Evolutionary conservation across 35 echinoderm and acorn worm species (phyloP), one percentile per base, ranked within the genome.

Genomic region (Eucidaris tribuloides): DNA sequence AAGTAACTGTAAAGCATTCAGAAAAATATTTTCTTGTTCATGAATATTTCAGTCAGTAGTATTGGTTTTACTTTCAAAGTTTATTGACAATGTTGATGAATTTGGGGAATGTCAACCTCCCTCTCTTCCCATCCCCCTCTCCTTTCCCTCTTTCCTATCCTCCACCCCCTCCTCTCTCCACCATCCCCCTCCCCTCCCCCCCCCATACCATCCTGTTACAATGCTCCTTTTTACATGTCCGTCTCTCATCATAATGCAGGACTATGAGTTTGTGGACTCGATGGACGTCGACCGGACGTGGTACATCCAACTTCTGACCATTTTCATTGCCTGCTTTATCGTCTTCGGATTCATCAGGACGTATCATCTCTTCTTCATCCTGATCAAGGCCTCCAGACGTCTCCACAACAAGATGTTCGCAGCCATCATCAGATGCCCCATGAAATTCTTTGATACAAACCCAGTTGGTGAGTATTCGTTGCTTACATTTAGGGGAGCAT

Each of bases 371-470:
- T 92, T 89, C 65, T 32, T 61, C 58, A 81, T 97, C 30, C 62
- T 83, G 32, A 70, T 97, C 52, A 89, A 59, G n/a, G 76, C 94
- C 35, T 81, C 94, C 56, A 81, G 84, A 43, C 70, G 46, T 34
- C 89, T 97, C 20, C 94, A 97, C 59, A 97, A 97, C 64, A 76
- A 80, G 44, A 97, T 97, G 94, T 97, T 97, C 54, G n/a, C 33
- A 1, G 60, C 94, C 19, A 79, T 97, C 63, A 83, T 97, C 85
- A 45, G 89, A 34, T 85, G 85, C 29, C 94, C 94, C 9, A 97
- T 97, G 86, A 28, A 77, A 38, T 97, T 97, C 37, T 97, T 89
- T 78, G 94, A 97, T 79, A 86, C 89, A 17, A 97, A 97, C 63
- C 85, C 94, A 18, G 46, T 88, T 25, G 94, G 94, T 97, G 65